A percentile compares a stretch with the other conserved stretches of the same genome.
Conservation (phyloP, 2,797 vertebrate species). For the Phyllotis vaccarum region DNA sequence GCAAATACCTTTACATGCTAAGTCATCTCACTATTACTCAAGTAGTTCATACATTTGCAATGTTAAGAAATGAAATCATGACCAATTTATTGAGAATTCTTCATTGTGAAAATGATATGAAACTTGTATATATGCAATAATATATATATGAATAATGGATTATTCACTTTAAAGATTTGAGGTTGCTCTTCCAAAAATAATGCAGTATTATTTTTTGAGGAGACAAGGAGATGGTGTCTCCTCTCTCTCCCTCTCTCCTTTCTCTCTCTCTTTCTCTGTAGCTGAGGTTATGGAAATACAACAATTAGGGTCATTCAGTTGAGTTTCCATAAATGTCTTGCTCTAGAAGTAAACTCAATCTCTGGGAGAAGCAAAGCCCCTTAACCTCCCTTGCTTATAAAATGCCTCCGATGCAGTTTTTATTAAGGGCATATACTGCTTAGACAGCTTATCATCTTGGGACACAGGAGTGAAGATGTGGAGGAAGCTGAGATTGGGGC, state of each 20-base stretch:
- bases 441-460: not conserved
- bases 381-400: not conserved
- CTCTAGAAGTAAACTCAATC: not conserved
- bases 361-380: not conserved
- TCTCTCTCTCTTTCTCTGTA: rapidly evolving
- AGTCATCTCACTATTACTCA: not conserved
- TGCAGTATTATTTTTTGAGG: not conserved
- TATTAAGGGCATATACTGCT: not conserved
- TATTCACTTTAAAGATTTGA: constrained; percentile 20
- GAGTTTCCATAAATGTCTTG: not conserved
- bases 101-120: not conserved
- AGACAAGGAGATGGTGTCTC: not conserved
- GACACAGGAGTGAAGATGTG: not conserved
- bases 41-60: constrained; percentile 40
- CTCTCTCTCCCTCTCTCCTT: not conserved
- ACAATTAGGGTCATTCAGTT: not conserved
- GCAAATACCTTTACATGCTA: not conserved
- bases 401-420: not conserved
- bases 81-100: constrained; percentile 51
- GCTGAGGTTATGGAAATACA: not conserved
- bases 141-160: constrained; percentile 14
- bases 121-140: constrained; percentile 4
- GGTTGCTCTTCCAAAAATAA: not conserved
- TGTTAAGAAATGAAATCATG: constrained; percentile 53
- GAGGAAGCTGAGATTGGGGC: not conserved